Evolutionary conservation across 2,113 vertebrate species (phyloP).

Genomic region (Machaerirhynchus nigripectus): DNA sequence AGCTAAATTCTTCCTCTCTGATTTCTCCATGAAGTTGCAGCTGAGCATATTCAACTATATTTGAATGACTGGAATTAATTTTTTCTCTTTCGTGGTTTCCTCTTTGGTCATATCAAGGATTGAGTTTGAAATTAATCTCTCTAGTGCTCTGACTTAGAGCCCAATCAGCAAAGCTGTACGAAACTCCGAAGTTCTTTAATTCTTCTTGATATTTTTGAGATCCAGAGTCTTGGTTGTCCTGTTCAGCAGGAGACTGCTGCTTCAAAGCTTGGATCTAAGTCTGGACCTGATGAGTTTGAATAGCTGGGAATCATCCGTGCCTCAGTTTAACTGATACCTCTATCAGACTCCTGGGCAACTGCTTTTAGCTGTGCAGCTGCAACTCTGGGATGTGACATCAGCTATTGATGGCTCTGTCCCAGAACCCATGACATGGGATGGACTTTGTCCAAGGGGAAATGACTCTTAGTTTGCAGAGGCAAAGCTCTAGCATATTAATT

Average conservation of each 20-base stretch:
- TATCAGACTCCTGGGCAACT: not conserved
- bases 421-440: not conserved
- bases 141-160: not conserved
- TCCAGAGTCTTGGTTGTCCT: not conserved
- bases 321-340: not conserved
- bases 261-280: not conserved
- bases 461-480: not conserved
- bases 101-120: not conserved
- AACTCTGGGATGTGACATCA: not conserved
- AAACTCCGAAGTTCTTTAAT: not conserved
- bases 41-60: constrained; percentile 8
- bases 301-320: not conserved
- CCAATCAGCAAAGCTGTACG: not conserved
- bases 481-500: not conserved
- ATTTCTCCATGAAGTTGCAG: constrained; percentile 30
- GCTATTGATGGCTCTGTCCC: not conserved
- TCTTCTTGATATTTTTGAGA: not conserved
- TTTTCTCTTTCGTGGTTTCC: not conserved
- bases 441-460: not conserved
- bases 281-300: not conserved
- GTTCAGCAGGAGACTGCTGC: not conserved
- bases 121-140: not conserved
- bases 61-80: constrained; percentile 22
- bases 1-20: constrained; percentile 26
- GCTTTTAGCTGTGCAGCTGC: not conserved